Evolutionary conservation across 2,797 vertebrate genomes (phyloP), one percentile per base, ranked within the genome.

Genomic region (Prionace glauca): DNA sequence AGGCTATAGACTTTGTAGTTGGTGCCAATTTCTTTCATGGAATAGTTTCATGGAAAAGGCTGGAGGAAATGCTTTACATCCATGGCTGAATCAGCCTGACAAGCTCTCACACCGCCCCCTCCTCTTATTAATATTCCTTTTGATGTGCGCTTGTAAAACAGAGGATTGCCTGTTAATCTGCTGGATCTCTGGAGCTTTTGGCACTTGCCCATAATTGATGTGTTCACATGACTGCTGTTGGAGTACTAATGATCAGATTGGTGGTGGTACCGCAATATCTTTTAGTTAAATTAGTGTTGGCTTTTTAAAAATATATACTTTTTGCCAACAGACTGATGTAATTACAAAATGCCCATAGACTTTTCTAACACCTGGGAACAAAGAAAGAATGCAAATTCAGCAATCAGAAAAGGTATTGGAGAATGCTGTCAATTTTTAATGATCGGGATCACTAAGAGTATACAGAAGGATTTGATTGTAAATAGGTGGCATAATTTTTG

Each of bases 91-190:
- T 97, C 97, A 97, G 96, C 96, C 97, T 97, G 97, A 97, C 97
- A 97, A 96, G 97, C 97, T 97, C 97, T 97, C 97, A 97, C 96
- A 95, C 97, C 0, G 96, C 97, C 91, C 96, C 97, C 97, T 97
- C 97, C 97, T 97, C 97, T 97, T 98, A 98, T 98, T 98, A 98
- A 98, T 98, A 98, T 98, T 98, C 97, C 97, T 97, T 98, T 98
- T 98, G 97, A 98, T 98, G 97, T 97, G 96, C 97, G 97, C 97
- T 98, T 98, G 98, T 98, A 98, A 98, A 98, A 98, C 97, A 97
- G 97, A 97, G 97, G 97, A 97, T 97, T 98, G 98, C 97, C 97
- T 97, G 97, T 98, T 98, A 98, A 98, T 98, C 97, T 98, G 97
- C 96, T 96, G 96, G 97, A 98, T 98, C 98, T 98, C 97, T 97